Conservation (phyloP, 2,888 invertebrate genomes). For the Lasioglossum figueresi region DNA sequence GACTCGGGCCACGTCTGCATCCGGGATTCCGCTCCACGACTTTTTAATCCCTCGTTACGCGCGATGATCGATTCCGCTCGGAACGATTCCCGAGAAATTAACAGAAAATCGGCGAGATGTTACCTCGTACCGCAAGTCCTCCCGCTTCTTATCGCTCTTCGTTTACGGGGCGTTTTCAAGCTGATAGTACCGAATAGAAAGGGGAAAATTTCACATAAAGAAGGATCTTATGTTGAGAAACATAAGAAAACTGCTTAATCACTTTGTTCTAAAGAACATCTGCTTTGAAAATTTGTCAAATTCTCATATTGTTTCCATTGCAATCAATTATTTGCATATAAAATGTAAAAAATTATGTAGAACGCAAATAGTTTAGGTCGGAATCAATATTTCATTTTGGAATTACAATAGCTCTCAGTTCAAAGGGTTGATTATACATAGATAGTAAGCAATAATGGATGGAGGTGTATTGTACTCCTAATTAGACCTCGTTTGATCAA, state of each 20-base stretch:
- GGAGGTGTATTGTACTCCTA: neutral
- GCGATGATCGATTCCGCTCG: conserved; percentile 3
- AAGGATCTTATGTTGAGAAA: neutral
- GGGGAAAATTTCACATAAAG: neutral
- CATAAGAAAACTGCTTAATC: neutral
- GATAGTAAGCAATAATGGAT: neutral
- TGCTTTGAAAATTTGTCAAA: too few relatives aligned
- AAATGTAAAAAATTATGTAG: too few relatives aligned
- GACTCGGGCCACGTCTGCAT: neutral
- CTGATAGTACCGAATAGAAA: neutral
- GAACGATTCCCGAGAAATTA: neutral
- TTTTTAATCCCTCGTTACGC: conserved; percentile 6
- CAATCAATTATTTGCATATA: too few relatives aligned
- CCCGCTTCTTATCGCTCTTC: neutral
- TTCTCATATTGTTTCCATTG: too few relatives aligned
- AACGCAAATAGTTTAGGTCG: neutral
- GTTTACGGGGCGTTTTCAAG: neutral
- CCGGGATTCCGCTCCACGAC: conserved; percentile 15
- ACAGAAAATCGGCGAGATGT: neutral
- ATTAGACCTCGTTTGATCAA: neutral
- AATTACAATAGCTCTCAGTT: neutral
- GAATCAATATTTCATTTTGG: neutral
- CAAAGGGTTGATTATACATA: neutral
- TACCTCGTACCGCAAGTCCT: neutral
- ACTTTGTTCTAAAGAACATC: neutral